Percentiles rank a stretch among this genome's conserved stretches.
phyloP scores from a whole-genome alignment of 1,140 invertebrate genomes.

The Drosophila lacteicornis region DNA sequence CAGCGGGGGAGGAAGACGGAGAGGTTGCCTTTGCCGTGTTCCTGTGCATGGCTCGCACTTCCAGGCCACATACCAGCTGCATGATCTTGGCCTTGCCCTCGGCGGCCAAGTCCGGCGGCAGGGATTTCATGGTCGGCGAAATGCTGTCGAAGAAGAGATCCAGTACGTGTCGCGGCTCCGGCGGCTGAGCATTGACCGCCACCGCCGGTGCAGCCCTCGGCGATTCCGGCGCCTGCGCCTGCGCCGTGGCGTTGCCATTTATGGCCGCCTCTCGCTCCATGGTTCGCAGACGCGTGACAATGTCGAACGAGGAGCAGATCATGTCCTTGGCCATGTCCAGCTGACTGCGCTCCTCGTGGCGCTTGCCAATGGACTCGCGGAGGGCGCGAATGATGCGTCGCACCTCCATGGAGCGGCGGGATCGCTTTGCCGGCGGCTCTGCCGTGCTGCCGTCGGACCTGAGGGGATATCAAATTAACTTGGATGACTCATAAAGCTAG shows the following conservation, averaged over 20 bases:
- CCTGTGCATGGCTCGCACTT: conserved; percentile 62
- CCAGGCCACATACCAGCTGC: conserved; percentile 73
- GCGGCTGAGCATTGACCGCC: not conserved
- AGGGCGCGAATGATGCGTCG: conserved; percentile 54
- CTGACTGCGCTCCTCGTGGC: conserved; percentile 54
- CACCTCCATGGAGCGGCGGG: conserved; percentile 50
- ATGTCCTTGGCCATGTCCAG: conserved; percentile 70
- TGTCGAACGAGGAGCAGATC: conserved; percentile 71
- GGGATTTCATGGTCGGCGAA: conserved; percentile 67
- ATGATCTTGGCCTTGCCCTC: conserved; percentile 78
- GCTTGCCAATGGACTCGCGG: conserved; percentile 52
- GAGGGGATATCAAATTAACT: not conserved
- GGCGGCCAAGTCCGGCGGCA: conserved; percentile 69
- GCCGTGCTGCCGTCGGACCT: conserved; percentile 60
- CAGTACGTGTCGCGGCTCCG: conserved; percentile 42
- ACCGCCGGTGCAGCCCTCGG: too few species aligned
- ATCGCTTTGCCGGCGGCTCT: conserved; percentile 52
- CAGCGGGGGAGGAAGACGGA: not conserved
- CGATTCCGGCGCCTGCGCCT: not conserved
- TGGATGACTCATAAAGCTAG: too few species aligned
- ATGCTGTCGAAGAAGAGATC: conserved; percentile 80
- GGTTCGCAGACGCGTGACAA: conserved; percentile 56
- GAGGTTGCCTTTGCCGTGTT: not conserved
- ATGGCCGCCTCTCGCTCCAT: conserved; percentile 33
- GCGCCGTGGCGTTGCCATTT: not conserved